Evolutionary conservation across 2,113 vertebrate genomes (phyloP).

Genomic region (Lamprotornis superbus): DNA sequence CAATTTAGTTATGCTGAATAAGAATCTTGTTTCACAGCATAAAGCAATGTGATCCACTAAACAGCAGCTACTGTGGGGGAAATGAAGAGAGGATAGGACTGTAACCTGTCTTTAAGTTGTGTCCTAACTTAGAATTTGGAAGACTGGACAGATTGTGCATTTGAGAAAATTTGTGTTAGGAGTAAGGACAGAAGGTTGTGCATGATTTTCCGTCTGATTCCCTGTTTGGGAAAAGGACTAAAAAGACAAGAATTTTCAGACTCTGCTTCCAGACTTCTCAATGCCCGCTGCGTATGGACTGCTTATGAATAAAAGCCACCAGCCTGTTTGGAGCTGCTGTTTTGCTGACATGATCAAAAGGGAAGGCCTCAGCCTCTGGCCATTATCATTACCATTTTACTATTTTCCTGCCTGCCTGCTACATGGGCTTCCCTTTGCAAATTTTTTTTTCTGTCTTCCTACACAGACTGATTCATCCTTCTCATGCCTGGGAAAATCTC

Average conservation of each 20-base stretch:
- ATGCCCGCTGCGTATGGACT: neutral
- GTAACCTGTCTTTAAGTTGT: neutral
- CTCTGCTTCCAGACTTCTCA: neutral
- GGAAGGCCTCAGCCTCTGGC: slow-evolving; percentile 31
- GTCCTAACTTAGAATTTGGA: neutral
- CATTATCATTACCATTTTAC: slow-evolving; percentile 45
- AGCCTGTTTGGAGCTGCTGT: neutral
- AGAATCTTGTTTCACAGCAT: neutral
- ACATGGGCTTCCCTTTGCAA: slow-evolving; percentile 41
- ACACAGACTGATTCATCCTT: neutral
- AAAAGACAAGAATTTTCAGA: slow-evolving; percentile 2
- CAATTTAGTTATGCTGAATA: neutral
- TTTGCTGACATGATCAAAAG: slow-evolving; percentile 25
- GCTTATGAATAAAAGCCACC: neutral
- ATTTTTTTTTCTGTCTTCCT: neutral
- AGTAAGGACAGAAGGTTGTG: neutral
- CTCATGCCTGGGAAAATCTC: neutral
- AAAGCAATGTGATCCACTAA: neutral
- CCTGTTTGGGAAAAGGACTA: neutral
- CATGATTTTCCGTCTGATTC: neutral
- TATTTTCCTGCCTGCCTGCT: slow-evolving; percentile 42
- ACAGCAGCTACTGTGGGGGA: neutral
- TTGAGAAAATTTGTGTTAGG: neutral
- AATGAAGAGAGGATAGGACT: neutral
- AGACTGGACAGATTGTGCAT: neutral